Evolutionary conservation across 2,797 vertebrate species (phyloP), one percentile per base, ranked within the genome.

Genomic region (Buceros bicornis): DNA sequence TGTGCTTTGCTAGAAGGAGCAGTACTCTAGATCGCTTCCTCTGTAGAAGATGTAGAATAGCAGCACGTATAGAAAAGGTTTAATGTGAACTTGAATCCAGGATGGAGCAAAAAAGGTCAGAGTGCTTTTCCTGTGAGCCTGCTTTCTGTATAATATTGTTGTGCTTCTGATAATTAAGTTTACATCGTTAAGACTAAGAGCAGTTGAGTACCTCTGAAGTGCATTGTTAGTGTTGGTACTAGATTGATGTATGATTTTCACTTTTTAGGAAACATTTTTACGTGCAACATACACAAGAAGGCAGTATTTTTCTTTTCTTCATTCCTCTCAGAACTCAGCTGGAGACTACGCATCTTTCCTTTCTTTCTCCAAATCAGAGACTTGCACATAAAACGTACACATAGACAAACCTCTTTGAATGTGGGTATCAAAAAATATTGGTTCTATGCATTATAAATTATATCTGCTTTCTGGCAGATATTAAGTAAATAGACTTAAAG

Each of bases 241-340:
- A 62, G 22, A 15, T 9, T 67, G 64, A 28, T 16, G 5, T 15
- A 66, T 19, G 26, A 6, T 47, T 85, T 92, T 42, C 45, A 33
- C 37, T 11, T 51, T 82, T 79, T 72, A 67, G 66, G 50, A 69
- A 73, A 16, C 3, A 0, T 21, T 37, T 84, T 91, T 73, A 82
- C 8, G 45, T 60, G 40, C 35, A 72, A 24, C 26, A 18, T 58
- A 61, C 26, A 26, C 11, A 56, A 69, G 43, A 84, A 83, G 43
- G 20, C 82, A 93, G 35, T 29, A 35, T 90, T 89, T 89, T 51
- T 17, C 11, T 91, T 92, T 61, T 56, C 47, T 80, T 64, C 4
- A 6, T 74, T 92, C 17, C n/a, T 51, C 71, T 57, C 20, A 35
- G 57, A 50, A 69, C 79, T 91, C 53, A 87, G 0, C 26, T 93